phyloP scores from a whole-genome alignment of 2,113 vertebrate genomes.

The Plecturocebus donacophilus region DNA sequence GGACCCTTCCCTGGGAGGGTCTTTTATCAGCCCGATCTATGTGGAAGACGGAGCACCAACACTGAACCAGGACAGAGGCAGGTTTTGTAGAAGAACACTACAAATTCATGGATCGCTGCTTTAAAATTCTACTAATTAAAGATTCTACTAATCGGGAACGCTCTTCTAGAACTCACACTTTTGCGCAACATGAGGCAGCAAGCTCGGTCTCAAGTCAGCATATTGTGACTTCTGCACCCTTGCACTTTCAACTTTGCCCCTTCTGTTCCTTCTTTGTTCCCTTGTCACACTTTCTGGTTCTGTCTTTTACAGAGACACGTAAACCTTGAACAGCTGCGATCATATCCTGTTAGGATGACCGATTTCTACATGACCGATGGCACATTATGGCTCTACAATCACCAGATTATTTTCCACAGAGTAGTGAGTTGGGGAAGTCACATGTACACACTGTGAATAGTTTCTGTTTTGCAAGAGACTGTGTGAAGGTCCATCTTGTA shows the following conservation, averaged over 20 bases:
- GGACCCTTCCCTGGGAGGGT: background rate
- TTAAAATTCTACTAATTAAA: background rate
- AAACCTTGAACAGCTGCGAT: background rate
- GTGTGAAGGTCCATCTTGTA: background rate
- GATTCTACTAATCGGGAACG: background rate
- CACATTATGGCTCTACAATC: background rate
- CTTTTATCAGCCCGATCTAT: background rate
- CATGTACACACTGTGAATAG: background rate
- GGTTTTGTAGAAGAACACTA: background rate
- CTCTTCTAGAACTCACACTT: background rate
- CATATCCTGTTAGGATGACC: background rate
- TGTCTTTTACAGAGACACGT: background rate
- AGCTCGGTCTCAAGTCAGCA: background rate
- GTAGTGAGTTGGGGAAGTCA: background rate
- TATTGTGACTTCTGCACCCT: background rate
- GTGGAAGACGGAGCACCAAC: background rate
- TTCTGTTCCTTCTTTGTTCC: background rate
- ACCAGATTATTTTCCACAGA: background rate
- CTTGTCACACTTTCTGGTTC: background rate
- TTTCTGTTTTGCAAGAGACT: background rate
- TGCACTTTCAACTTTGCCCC: background rate
- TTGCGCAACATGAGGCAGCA: background rate
- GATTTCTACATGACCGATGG: fast-evolving
- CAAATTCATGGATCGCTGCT: background rate
- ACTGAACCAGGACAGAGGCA: background rate